Evolutionary conservation across 2,888 invertebrate genomes (phyloP).

Genomic region (Elmis aenea): DNA sequence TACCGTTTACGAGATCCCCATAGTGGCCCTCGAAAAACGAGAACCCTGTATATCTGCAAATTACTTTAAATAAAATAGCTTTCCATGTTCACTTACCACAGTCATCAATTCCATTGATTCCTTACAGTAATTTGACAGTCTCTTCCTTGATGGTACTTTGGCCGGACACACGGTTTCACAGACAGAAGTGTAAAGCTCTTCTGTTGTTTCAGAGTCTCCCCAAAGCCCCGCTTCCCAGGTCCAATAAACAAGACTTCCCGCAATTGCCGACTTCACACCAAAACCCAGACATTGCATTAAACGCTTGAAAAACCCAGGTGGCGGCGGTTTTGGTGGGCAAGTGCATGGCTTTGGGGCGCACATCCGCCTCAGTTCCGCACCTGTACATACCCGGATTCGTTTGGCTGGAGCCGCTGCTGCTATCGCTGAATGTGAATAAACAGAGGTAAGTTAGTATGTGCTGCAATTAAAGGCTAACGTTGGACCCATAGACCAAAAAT

Average conservation of each 20-base stretch:
- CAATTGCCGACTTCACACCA: conserved; percentile 39
- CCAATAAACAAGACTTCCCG: conserved; percentile 43
- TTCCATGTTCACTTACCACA: conserved; percentile 28
- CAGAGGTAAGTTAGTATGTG: no score
- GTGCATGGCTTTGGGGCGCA: conserved; percentile 38
- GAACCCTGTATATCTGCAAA: no score
- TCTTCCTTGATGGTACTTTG: conserved; percentile 19
- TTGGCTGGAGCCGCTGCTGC: conserved; percentile 22
- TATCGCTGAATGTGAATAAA: conserved; percentile 15
- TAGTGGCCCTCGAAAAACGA: no score
- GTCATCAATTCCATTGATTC: conserved; percentile 31
- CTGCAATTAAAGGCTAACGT: no score
- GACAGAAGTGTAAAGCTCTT: conserved; percentile 38
- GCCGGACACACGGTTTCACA: conserved; percentile 21
- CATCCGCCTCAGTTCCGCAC: conserved; percentile 40
- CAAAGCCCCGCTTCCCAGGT: conserved; percentile 46
- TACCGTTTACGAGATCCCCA: no score
- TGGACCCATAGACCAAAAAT: no score
- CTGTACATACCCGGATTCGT: conserved; percentile 42
- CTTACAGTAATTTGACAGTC: conserved; percentile 31
- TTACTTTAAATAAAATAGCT: no score
- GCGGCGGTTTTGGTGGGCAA: conserved; percentile 29
- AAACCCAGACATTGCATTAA: conserved; percentile 21
- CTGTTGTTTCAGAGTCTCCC: conserved; percentile 43
- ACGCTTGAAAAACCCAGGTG: conserved; percentile 13